These are phyloP conservation scores for Ochotona curzoniae DNA, from an alignment of 2,113 vertebrate genomes.

Conservation along the genomic window DNA sequence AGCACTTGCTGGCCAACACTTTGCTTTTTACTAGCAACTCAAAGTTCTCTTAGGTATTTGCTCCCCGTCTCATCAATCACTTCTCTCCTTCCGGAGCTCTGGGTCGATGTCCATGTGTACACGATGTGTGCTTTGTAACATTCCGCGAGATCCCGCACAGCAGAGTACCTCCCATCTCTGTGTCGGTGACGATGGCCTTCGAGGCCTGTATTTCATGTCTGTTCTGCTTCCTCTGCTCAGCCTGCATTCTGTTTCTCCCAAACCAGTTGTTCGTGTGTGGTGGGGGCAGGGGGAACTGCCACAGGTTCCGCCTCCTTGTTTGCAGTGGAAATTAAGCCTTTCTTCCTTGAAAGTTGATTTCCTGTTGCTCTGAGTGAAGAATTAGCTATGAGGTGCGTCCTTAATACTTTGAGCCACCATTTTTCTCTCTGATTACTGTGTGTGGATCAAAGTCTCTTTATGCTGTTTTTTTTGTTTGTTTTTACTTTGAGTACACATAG, in stretches of 20 bases:
- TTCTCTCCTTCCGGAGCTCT: background rate
- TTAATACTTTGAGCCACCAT: background rate
- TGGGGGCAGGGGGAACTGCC: no score
- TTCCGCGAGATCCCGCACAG: background rate
- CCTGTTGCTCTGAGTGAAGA: background rate
- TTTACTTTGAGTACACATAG: background rate
- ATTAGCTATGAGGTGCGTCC: background rate
- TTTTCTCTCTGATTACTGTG: background rate
- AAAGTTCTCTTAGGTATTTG: background rate
- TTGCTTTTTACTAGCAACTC: background rate
- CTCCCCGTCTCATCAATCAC: background rate
- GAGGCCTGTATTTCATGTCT: background rate
- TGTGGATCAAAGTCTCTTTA: background rate
- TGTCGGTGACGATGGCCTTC: background rate
- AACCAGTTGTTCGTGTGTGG: background rate
- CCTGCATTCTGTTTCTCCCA: background rate
- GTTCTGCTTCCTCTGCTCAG: background rate
- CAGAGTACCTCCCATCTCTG: background rate
- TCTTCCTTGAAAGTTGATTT: background rate
- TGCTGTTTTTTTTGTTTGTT: background rate
- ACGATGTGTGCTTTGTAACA: background rate
- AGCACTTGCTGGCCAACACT: background rate
- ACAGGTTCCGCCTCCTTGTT: background rate
- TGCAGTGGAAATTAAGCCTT: no score
- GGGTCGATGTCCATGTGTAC: background rate